phyloP scores from a whole-genome alignment of 2,113 vertebrate species.

The Sminthopsis crassicaudata region DNA sequence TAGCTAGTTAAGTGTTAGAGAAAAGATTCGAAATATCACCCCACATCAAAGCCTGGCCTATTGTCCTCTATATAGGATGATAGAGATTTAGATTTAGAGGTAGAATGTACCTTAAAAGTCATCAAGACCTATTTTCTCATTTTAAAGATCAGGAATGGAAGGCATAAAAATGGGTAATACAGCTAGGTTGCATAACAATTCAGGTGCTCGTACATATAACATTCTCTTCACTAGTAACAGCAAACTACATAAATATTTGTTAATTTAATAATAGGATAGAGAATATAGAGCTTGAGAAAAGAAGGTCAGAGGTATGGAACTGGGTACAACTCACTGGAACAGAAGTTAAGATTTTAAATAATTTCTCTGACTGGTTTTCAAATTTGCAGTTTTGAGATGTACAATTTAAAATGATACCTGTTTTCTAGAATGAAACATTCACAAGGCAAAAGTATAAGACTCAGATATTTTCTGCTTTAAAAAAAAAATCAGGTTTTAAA shows the following conservation, averaged over 20 bases:
- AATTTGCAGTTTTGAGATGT: constrained; percentile 7
- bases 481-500: neutral
- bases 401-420: constrained; percentile 11
- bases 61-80: neutral
- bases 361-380: constrained; percentile 9
- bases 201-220: neutral
- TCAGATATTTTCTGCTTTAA: neutral
- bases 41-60: neutral
- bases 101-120: neutral
- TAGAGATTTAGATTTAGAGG: neutral
- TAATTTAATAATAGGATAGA: neutral
- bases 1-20: neutral
- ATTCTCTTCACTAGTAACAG: neutral
- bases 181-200: neutral
- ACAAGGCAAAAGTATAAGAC: neutral
- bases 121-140: neutral
- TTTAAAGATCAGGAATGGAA: neutral
- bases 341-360: constrained; percentile 1
- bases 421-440: neutral
- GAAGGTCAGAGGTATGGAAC: neutral
- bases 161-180: neutral
- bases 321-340: neutral
- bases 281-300: neutral
- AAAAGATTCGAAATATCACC: neutral
- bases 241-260: constrained; percentile 8